A percentile compares a stretch with the other conserved stretches of the same genome.
phyloP scores from a whole-genome alignment of 2,888 invertebrate genomes.

The Thecocarcelia acutangulata region DNA sequence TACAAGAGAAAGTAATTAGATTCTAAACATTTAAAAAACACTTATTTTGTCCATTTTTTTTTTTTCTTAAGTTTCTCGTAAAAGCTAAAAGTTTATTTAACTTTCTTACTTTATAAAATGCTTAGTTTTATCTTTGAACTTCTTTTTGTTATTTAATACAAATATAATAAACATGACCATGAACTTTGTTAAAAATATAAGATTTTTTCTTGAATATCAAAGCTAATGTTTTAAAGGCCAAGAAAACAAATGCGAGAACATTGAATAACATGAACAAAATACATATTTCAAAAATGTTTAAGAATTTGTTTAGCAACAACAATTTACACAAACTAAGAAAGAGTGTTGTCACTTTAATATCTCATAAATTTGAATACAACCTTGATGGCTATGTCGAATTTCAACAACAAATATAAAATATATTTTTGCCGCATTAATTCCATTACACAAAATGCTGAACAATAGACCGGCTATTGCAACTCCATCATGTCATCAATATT shows the following conservation, averaged over 20 bases:
- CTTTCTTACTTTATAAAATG: too few relatives aligned
- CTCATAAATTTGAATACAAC: constrained; percentile 68
- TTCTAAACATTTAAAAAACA: too few relatives aligned
- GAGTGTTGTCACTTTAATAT: constrained; percentile 62
- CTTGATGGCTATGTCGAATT: constrained; percentile 53
- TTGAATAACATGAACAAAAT: constrained; percentile 18
- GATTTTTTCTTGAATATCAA: too few relatives aligned
- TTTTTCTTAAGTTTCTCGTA: too few relatives aligned
- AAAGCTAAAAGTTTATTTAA: too few relatives aligned
- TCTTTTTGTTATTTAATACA: too few relatives aligned
- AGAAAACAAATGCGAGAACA: constrained; percentile 10
- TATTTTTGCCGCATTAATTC: constrained; percentile 32
- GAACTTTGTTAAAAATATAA: too few relatives aligned
- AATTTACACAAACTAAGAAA: constrained; percentile 34
- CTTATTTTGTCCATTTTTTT: too few relatives aligned
- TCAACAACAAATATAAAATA: constrained; percentile 26
- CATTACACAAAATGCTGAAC: constrained; percentile 20
- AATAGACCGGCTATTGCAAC: constrained; percentile 28
- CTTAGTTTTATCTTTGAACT: too few relatives aligned
- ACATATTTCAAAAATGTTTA: constrained; percentile 48
- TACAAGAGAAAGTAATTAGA: too few relatives aligned
- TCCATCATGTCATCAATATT: not conserved
- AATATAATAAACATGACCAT: too few relatives aligned
- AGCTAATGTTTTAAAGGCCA: not conserved
- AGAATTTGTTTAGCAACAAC: constrained; percentile 56